Conservation (phyloP, 1,140 invertebrate species). For the Maconellicoccus hirsutus region DNA sequence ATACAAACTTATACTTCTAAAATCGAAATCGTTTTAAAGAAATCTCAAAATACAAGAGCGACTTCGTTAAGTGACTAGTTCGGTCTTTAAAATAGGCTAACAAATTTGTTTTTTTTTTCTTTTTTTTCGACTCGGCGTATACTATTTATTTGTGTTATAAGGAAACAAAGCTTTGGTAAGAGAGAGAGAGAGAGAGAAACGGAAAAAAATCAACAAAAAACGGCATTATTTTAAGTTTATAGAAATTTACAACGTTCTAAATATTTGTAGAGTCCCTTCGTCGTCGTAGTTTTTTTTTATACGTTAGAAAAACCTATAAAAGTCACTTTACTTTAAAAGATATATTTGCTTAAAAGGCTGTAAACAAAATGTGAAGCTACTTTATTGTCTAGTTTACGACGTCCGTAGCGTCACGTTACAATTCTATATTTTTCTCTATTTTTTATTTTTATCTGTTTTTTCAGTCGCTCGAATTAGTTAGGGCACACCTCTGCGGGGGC, state of each 20-base stretch:
- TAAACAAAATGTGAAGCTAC: slow-evolving; percentile 4
- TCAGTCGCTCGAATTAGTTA: background rate
- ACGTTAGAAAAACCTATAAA: background rate
- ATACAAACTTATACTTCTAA: background rate
- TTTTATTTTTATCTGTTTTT: background rate
- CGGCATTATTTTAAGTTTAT: background rate
- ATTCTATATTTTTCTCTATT: slow-evolving; percentile 5
- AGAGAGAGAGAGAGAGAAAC: background rate
- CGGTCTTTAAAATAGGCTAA: background rate
- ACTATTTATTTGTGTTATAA: background rate
- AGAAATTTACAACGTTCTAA: slow-evolving; percentile 4
- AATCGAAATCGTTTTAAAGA: background rate
- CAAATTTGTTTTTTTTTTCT: background rate
- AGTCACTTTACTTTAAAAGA: slow-evolving; percentile 9
- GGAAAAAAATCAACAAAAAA: background rate
- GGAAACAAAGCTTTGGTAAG: no score
- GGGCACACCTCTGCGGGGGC: no score
- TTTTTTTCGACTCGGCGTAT: background rate
- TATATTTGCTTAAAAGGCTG: slow-evolving; percentile 9
- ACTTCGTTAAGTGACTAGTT: background rate
- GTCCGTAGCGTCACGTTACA: background rate
- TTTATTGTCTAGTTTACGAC: slow-evolving; percentile 9
- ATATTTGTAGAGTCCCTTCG: slow-evolving; percentile 2
- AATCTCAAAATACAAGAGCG: background rate
- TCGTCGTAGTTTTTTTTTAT: background rate